Evolutionary conservation across 1,140 invertebrate genomes (phyloP), one percentile per base, ranked within the genome.

Genomic region (Mya arenaria): DNA sequence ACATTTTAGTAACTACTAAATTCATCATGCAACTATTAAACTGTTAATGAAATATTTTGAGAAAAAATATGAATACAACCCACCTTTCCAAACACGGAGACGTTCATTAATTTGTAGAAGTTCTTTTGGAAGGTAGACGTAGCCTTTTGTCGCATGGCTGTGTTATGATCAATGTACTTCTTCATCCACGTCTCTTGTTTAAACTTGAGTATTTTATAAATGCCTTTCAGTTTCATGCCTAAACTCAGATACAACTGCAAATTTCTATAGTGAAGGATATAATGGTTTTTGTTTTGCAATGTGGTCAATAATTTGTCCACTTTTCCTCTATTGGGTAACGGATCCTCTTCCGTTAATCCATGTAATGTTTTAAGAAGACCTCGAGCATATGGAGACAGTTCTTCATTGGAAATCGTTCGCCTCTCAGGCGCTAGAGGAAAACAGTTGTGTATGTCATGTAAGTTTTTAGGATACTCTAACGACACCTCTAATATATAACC

Each of bases 401-500:
- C 13, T 13, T 72, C 71, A 41, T 79, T 48, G 17, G 10, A 10
- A 4, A 84, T 55, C 17, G 17, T 36, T 10, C 41, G 23, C 44
- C 63, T 55, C 85, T 94, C 91, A 13, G 92, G 86, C 79, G 92
- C 92, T 81, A 94, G 92, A 32, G 94, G 94, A 41, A 94, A 93
- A 83, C 94, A 92, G 79, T 90, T 92, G 88, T 95, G 94, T 1
- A 23, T 8, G 52, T 95, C 90, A 89, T 95, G 94, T 15, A 95
- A 52, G 25, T 92, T 4, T 66, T 85, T 6, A 3, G 90, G 89
- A 82, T 92, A 92, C 4, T 85, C 52, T 19, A 93, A 39, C 79
- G 91, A 84, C 5, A 90, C 84, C 58, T 95, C 94, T 37, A 95
- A 86, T 69, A 95, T 93, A 82, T 93, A 95, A 6, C 94, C 94